Evolutionary conservation across 1,140 invertebrate genomes (phyloP), one percentile per base, ranked within the genome.

Genomic region (Linepithema humile): DNA sequence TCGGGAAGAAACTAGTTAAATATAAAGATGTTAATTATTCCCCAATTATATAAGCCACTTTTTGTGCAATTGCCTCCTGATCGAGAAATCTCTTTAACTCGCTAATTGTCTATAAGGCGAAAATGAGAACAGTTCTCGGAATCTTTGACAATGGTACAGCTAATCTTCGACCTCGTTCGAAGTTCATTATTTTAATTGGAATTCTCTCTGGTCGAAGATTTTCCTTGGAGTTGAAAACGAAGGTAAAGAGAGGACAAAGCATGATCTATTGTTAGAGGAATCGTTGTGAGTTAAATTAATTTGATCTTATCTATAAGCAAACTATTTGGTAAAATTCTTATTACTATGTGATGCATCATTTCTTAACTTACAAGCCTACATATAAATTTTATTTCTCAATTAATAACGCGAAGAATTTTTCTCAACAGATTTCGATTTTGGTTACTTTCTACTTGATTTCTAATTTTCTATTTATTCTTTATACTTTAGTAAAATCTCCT

Each of bases 161-260:
- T 74, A 65, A 78, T 69, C 43, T 38, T 78, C 20, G n/a, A 77
- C 12, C 12, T 53, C 38, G 12, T 67, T 53, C 35, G n/a, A 72
- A 74, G 29, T 60, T 77, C 32, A 62, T 67, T 82, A 72, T 59
- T 48, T 74, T 82, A 82, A 82, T 82, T 62, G 53, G 32, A 82
- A 82, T 82, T 57, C 69, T 74, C 67, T 0, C n/a, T n/a, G 12
- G 20, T 74, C 55, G 15, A 82, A 55, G 9, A 67, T 67, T 78
- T 38, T 38, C 40, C 40, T 20, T 9, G 7, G 6, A 50, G n/a
- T 65, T 67, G 35, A 38, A 73, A 74, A 74, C 9, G 26, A 59
- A 12, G 10, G 5, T 43, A 59, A 59, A n/a, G 32, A 26, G 1
- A 55, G 45, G 10, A 32, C 48, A 38, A 53, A 15, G 29, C 12